Evolutionary conservation across 2,113 vertebrate species (phyloP), one percentile per base, ranked within the genome.

Genomic region (Phrynosoma blainvillii): DNA sequence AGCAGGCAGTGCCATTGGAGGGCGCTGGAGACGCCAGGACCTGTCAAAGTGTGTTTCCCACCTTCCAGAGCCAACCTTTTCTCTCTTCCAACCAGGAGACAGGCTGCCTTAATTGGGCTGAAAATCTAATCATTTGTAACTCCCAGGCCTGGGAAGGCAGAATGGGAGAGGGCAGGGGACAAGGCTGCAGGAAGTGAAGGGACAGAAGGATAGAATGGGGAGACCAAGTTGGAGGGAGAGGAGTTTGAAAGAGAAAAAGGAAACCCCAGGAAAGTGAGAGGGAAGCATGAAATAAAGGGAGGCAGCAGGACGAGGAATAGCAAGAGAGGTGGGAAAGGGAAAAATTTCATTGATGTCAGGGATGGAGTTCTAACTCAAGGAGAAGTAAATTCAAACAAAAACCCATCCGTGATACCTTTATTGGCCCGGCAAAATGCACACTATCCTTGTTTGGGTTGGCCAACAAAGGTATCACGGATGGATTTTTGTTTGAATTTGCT

Each of bases 101-200:
- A 93, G 95, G 83, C 95, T 94, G 94, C 93, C 94, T 95, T 96
- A 94, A 96, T 96, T 96, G 95, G 93, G 94, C 95, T 95, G 95
- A 94, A 96, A 96, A 96, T 96, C 95, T 93, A 95, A 96, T 96
- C 95, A 96, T 95, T 94, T 95, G 94, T 95, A 95, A 93, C 95
- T 95, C 93, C 86, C 87, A 93, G 81, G 94, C 89, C 92, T 93
- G 94, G 90, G 94, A 92, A 95, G 92, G 90, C 65, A 11, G 89
- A 52, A 42, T 5, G 78, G 52, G 65, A 71, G 80, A 9, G 56
- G 36, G 18, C 8, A 25, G 68, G 52, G 56, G 75, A 70, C 14
- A 9, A 32, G 87, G 87, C 76, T 2, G 79, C 62, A 70, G 79
- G 82, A 80, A 85, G 76, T 78, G 71, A 66, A 68, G 74, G 65